Conservation (phyloP, 2,888 invertebrate genomes). For the Notodonta dromedarius region DNA sequence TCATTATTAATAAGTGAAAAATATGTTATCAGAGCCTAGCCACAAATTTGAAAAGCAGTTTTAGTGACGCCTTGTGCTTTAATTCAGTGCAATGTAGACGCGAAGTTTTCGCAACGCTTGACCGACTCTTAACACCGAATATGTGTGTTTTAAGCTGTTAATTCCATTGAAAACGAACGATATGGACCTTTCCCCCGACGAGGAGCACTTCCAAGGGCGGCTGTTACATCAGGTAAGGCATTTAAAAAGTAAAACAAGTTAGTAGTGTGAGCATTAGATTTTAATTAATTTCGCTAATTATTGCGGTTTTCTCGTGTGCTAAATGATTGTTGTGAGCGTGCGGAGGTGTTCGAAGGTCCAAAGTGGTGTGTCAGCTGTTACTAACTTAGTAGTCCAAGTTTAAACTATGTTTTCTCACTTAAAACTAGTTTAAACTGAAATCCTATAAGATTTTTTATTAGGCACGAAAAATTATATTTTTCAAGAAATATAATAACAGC, state of each 20-base stretch:
- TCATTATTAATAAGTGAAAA: conserved; percentile 20
- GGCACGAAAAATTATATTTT: too few relatives aligned
- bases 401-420: not conserved
- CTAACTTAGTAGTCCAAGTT: not conserved
- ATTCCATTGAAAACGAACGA: conserved; percentile 39
- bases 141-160: conserved; percentile 54
- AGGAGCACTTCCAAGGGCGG: conserved; percentile 91
- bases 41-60: conserved; percentile 21
- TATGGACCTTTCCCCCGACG: conserved; percentile 90
- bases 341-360: conserved; percentile 29
- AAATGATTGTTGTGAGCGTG: conserved; percentile 28
- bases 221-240: conserved; percentile 88
- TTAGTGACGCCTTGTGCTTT: conserved; percentile 17
- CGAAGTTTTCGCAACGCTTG: conserved; percentile 60
- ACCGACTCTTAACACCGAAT: conserved; percentile 62
- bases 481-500: too few relatives aligned
- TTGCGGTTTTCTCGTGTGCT: conserved; percentile 13
- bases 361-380: conserved; percentile 9
- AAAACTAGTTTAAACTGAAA: not conserved
- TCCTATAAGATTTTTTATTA: not conserved
- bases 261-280: conserved; percentile 6
- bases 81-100: conserved; percentile 20
- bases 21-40: conserved; percentile 7
- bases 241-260: conserved; percentile 12
- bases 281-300: conserved; percentile 1